Evolutionary conservation across 2,888 invertebrate genomes (phyloP).

Genomic region (Pachymerium ferrugineum): DNA sequence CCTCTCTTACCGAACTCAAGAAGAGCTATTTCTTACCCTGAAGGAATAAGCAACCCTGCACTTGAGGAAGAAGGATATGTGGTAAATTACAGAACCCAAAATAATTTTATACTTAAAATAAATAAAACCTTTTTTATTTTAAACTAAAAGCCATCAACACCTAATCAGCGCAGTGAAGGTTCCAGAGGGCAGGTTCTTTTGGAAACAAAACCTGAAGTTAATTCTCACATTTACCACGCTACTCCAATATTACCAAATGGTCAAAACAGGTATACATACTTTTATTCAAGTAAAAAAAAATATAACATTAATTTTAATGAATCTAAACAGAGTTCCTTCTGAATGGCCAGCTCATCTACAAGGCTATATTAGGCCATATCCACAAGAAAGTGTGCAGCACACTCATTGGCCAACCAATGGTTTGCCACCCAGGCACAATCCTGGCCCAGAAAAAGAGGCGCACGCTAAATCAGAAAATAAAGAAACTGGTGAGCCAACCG

Average conservation of each 20-base stretch:
- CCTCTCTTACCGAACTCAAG: slow-evolving; percentile 33
- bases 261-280: neutral
- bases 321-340: neutral
- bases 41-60: slow-evolving; percentile 35
- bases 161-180: slow-evolving; percentile 32
- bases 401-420: neutral
- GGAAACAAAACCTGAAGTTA: slow-evolving; percentile 19
- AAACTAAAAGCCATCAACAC: slow-evolving; percentile 33
- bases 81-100: neutral
- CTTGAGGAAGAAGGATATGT: slow-evolving; percentile 34
- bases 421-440: neutral
- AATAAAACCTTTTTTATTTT: neutral
- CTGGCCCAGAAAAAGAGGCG: neutral
- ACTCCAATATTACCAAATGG: neutral
- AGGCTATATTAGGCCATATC: neutral
- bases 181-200: slow-evolving; percentile 33
- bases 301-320: neutral
- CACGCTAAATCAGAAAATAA: neutral
- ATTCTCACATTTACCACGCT: neutral
- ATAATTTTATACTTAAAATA: neutral
- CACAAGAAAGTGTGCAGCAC: neutral
- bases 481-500: neutral
- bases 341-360: neutral
- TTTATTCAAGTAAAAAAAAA: neutral
- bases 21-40: slow-evolving; percentile 32